Percentiles rank a stretch among this genome's conserved stretches.
These are phyloP conservation scores for Dendroctonus valens DNA, from an alignment of 1,140 invertebrate genomes.

Conservation along the genomic window DNA sequence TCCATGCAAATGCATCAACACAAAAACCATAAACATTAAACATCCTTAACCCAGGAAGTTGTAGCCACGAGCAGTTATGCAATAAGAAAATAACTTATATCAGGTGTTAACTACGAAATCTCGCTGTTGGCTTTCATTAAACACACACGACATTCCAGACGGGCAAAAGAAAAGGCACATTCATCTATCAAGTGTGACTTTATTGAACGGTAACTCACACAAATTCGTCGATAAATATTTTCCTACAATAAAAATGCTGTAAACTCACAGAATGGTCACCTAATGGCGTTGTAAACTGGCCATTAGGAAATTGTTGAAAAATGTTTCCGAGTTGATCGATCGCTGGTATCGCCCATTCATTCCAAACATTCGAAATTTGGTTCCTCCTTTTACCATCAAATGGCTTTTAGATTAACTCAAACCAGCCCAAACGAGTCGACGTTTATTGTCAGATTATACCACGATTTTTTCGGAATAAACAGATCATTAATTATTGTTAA, in stretches of 20 bases:
- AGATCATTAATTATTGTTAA: too few species aligned
- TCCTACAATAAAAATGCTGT: slow-evolving; percentile 25
- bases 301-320: slow-evolving; percentile 22
- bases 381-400: too few species aligned
- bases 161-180: slow-evolving; percentile 8
- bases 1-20: too few species aligned
- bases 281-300: slow-evolving; percentile 24
- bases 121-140: background rate
- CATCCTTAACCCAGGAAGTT: too few species aligned
- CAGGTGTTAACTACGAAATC: slow-evolving; percentile 8
- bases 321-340: slow-evolving; percentile 20
- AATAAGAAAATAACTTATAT: slow-evolving; percentile 8
- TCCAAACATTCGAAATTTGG: background rate
- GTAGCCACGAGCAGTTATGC: background rate
- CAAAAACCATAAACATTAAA: too few species aligned
- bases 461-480: too few species aligned
- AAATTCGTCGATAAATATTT: slow-evolving; percentile 26
- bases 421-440: too few species aligned
- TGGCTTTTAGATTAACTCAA: too few species aligned
- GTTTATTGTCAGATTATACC: too few species aligned
- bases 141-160: background rate
- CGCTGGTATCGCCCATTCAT: slow-evolving; percentile 9
- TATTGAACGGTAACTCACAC: slow-evolving; percentile 14
- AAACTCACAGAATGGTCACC: slow-evolving; percentile 17
- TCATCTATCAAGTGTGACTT: slow-evolving; percentile 5